Evolutionary conservation across 2,797 vertebrate species (phyloP).

Genomic region (Erethizon dorsatum): DNA sequence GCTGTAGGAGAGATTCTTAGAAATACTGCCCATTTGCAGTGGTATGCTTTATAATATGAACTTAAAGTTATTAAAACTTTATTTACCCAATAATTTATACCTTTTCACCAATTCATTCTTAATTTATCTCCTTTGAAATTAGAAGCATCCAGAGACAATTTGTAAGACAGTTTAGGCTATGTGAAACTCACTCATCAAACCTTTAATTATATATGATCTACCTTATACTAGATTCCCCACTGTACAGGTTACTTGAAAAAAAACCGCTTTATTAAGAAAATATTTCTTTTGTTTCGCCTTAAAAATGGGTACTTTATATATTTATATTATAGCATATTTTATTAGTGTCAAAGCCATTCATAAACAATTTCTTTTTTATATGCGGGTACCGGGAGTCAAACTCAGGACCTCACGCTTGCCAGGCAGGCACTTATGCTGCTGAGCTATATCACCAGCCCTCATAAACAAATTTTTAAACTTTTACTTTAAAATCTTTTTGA

Average conservation of each 20-base stretch:
- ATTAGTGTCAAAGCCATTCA: background rate
- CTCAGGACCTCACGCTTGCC: too few relatives aligned
- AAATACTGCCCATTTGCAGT: background rate
- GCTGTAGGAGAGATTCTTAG: background rate
- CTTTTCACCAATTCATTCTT: constrained; percentile 5
- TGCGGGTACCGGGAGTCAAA: too few relatives aligned
- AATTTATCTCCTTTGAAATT: constrained; percentile 42
- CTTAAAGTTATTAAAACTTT: constrained; percentile 28
- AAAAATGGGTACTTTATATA: background rate
- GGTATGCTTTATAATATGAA: background rate
- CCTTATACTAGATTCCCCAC: background rate
- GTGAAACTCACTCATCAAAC: background rate
- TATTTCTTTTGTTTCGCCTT: background rate
- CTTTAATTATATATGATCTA: background rate
- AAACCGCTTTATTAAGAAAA: background rate
- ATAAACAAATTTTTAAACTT: constrained; percentile 39
- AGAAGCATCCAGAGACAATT: background rate
- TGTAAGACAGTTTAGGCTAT: background rate
- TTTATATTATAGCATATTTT: background rate
- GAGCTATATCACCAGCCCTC: background rate
- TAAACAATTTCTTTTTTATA: background rate
- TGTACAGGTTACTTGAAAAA: background rate
- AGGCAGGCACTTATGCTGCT: too few relatives aligned
- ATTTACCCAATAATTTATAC: constrained; percentile 1
- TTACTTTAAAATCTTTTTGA: constrained; percentile 40